These are phyloP conservation scores for Congeria kusceri DNA, from an alignment of 2,888 invertebrate genomes.

Conservation along the genomic window DNA sequence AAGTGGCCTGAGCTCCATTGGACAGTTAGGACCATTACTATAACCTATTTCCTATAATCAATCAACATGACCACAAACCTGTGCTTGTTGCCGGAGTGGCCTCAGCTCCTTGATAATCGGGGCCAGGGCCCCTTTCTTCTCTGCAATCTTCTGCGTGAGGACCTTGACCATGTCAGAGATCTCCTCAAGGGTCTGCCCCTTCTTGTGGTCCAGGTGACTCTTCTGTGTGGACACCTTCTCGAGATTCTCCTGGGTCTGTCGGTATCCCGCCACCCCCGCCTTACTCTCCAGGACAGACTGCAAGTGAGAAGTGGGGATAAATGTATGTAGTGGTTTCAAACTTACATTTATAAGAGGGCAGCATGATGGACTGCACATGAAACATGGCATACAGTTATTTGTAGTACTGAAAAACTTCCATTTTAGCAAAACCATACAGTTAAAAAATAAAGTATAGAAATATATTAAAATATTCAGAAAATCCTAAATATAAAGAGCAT, in stretches of 20 bases:
- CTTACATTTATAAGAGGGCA: too few species aligned
- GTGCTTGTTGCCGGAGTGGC: conserved; percentile 89
- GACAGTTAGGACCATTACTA: too few species aligned
- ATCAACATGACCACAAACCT: conserved; percentile 80
- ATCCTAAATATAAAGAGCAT: too few species aligned
- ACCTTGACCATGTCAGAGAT: conserved; percentile 87
- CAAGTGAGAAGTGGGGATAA: neutral
- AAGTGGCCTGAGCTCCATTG: too few species aligned
- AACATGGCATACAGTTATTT: too few species aligned
- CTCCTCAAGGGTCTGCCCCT: conserved; percentile 87
- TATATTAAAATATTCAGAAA: too few species aligned
- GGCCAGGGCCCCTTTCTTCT: conserved; percentile 88
- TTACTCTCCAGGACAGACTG: conserved; percentile 81
- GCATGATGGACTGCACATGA: too few species aligned
- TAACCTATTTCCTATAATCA: too few species aligned
- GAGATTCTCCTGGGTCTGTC: conserved; percentile 87
- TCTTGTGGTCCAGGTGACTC: conserved; percentile 86
- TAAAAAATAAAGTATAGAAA: too few species aligned
- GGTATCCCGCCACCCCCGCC: conserved; percentile 86
- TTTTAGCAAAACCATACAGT: too few species aligned
- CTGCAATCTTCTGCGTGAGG: conserved; percentile 87
- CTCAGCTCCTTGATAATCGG: conserved; percentile 88
- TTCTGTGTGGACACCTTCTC: conserved; percentile 88
- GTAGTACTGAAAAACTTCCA: too few species aligned
- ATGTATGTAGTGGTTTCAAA: too few species aligned